Evolutionary conservation across 30 jellyfish, hydroid and myxozoan genomes (phyloP), one percentile per base, ranked within the genome.

Genomic region (Aurelia sp.): DNA sequence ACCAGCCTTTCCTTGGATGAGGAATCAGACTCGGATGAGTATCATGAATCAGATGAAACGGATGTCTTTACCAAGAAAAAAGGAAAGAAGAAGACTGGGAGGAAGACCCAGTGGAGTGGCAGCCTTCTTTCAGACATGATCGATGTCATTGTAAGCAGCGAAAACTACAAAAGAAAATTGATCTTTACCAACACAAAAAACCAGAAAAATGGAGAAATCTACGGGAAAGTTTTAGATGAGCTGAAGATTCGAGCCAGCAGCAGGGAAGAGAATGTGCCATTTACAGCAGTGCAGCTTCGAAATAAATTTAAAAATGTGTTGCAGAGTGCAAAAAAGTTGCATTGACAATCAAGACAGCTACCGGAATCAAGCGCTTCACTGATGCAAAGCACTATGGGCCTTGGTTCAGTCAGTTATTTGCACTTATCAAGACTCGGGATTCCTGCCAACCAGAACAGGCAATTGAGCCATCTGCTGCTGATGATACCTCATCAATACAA

Each of bases 381-480:
- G 89, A 84, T 47, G 93, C 71, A 13, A 73, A 84, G 11, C 44
- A 57, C 20, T 84, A 64, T 71, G 93, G 93, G n/a, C 55, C 58
- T 3, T 73, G 88, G 93, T 71, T 84, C 61, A 37, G 40, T 40
- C 89, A 81, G 4, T 47, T 81, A 33, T 81, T 62, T 69, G 30
- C 91, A 16, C 41, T 81, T 9, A 64, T 81, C 22, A 67, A 81
- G 66, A 66, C 91, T 23, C 44, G 78, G 7, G 85, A 66, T 59
- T 81, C 86, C 0, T 81, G 91, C 50, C 74, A 81, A 37, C 85
- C 91, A 12, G 85, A 81, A 74, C 91, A 81, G 51, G 91, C 91
- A 30, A 67, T 81, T 23, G 91, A 81, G 74, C 91, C 33, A 27
- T 27, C 33, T 27, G 33, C 33, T 27, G 33, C 33, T 27, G 33